phyloP scores from a whole-genome alignment of 2,113 vertebrate genomes.

The Epinephelus moara region DNA sequence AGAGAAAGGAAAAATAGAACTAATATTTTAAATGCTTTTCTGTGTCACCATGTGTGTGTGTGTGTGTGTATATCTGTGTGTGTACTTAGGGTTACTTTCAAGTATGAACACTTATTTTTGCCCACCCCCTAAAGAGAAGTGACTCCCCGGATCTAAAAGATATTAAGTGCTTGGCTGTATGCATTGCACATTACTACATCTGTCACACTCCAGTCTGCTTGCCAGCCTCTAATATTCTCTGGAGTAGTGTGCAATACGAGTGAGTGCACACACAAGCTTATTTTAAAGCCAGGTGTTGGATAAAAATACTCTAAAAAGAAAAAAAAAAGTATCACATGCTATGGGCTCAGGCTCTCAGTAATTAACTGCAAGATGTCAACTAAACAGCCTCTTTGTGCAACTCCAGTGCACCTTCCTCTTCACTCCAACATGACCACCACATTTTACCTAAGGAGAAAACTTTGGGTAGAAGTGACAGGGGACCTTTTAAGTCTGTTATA shows the following conservation, averaged over 20 bases:
- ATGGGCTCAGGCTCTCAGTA: conserved; percentile 1
- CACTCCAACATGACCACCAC: not conserved
- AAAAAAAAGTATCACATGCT: not conserved
- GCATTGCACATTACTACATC: conserved; percentile 3
- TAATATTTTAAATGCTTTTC: not conserved
- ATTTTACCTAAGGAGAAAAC: not conserved
- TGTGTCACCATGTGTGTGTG: not conserved
- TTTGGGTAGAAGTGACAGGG: not conserved
- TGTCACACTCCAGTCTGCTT: conserved; percentile 6
- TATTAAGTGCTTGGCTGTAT: conserved; percentile 4
- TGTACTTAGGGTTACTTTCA: not conserved
- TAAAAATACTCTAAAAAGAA: conserved; percentile 13
- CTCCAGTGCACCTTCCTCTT: not conserved
- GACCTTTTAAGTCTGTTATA: not conserved
- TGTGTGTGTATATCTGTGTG: not conserved
- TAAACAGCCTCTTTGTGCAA: not conserved
- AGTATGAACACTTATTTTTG: not conserved
- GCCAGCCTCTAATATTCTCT: not conserved
- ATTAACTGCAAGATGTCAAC: not conserved
- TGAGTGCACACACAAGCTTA: not conserved
- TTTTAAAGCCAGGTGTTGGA: conserved; percentile 24
- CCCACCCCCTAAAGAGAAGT: not conserved
- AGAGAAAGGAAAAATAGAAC: not conserved
- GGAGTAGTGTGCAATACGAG: not conserved
- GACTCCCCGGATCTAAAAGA: not conserved